A percentile compares a stretch with the other conserved stretches of the same genome.
phyloP scores from a whole-genome alignment of 2,888 invertebrate species.

The Synanthedon tipuliformis region DNA sequence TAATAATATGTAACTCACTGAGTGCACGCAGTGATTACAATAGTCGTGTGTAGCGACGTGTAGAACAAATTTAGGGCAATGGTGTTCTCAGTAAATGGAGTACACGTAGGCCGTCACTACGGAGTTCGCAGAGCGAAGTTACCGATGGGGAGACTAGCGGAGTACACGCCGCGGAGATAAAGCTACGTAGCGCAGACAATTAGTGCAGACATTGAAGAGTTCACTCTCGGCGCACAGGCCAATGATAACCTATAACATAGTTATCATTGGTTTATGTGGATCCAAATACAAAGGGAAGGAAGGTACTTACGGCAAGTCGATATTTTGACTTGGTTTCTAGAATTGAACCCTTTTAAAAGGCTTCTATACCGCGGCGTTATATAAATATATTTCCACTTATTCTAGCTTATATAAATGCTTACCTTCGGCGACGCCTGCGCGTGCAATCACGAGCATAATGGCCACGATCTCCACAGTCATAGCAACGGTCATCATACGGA shows the following conservation, averaged over 20 bases:
- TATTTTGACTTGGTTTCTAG: not conserved
- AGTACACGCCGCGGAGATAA: slow-evolving; percentile 65
- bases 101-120: slow-evolving; percentile 63
- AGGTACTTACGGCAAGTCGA: slow-evolving; percentile 28
- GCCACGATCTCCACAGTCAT: slow-evolving; percentile 93
- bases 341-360: slow-evolving; percentile 13
- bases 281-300: slow-evolving; percentile 45
- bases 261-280: slow-evolving; percentile 68
- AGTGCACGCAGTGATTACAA: slow-evolving; percentile 68
- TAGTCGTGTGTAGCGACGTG: slow-evolving; percentile 57
- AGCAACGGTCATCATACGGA: slow-evolving; percentile 92
- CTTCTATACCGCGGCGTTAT: slow-evolving; percentile 35
- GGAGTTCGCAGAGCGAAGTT: slow-evolving; percentile 64
- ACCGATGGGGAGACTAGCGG: slow-evolving; percentile 58
- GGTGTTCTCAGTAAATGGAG: slow-evolving; percentile 57
- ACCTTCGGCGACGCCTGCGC: slow-evolving; percentile 75
- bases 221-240: slow-evolving; percentile 70
- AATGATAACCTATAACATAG: slow-evolving; percentile 72
- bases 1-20: slow-evolving; percentile 69
- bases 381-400: slow-evolving; percentile 11
- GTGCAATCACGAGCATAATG: slow-evolving; percentile 94
- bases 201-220: slow-evolving; percentile 68
- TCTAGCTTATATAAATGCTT: not conserved
- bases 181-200: slow-evolving; percentile 70
- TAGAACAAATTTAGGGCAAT: slow-evolving; percentile 59